Evolutionary conservation across 2,113 vertebrate genomes (phyloP), one percentile per base, ranked within the genome.

Genomic region (Lepidothrix coronata): DNA sequence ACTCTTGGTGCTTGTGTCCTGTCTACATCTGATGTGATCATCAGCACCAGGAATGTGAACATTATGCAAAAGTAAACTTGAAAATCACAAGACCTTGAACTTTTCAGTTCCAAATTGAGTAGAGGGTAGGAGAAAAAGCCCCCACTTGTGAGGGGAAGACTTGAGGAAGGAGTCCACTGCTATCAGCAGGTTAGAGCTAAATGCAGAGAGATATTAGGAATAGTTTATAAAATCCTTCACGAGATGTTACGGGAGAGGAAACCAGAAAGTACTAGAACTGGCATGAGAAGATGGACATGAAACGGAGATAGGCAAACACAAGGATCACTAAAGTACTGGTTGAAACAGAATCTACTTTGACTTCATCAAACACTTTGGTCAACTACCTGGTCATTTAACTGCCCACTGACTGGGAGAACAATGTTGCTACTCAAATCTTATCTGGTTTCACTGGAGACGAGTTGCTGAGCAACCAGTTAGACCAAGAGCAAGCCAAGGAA

Each of bases 391-490:
- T 94, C 1, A 0, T 85, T 92, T 89, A 95, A 80, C 49, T 79
- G 41, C 70, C 74, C 0, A 0, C 77, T 89, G 70, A 57, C 90
- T 86, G 82, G 75, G 68, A 86, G 39, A 95, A 75, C 77, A 95
- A 75, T 72, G 78, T 88, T 83, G 59, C 51, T 89, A 59, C 85
- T 93, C 73, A 57, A 83, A 93, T 71, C 92, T 95, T 94, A 96
- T 86, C 95, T 90, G 65, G 82, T 96, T 91, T 91, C 74, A 80
- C 85, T 80, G 85, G 79, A 73, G 73, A 77, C 0, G 0, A 90
- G 93, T 94, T 95, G 95, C 90, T 73, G 85, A 95, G 95, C 95
- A 96, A 94, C 92, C 39, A 92, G 55, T 72, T 59, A 96, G 59
- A 92, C 90, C 72, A 91, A 63, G 52, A 86, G 82, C 61, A 55